These are phyloP conservation scores for Xanthorhoe designata DNA, from an alignment of 2,888 invertebrate genomes.

Conservation along the genomic window DNA sequence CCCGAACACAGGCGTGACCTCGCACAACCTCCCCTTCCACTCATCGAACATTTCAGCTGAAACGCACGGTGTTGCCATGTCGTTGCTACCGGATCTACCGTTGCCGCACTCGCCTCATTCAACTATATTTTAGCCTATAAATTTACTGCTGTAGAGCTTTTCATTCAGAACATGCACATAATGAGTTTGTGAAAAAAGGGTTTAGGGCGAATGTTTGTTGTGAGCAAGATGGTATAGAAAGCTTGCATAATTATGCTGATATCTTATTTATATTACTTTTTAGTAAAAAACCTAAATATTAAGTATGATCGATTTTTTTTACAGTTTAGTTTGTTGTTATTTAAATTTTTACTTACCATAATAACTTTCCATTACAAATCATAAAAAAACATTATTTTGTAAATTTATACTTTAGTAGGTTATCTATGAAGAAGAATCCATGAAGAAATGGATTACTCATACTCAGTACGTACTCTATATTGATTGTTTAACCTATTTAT, in stretches of 20 bases:
- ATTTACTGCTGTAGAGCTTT: slow-evolving; percentile 25
- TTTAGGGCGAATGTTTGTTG: not conserved
- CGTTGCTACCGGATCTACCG: slow-evolving; percentile 56
- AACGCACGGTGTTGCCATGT: slow-evolving; percentile 71
- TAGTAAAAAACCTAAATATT: too few species aligned
- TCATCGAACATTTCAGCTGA: slow-evolving; percentile 75
- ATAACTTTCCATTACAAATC: too few species aligned
- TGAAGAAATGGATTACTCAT: too few species aligned
- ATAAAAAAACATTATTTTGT: too few species aligned
- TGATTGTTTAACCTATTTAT: too few species aligned
- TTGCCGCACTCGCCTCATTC: slow-evolving; percentile 56
- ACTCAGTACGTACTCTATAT: too few species aligned
- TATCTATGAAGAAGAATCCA: too few species aligned
- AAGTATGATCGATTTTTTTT: too few species aligned
- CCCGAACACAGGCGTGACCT: slow-evolving; percentile 79
- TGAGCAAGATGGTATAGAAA: not conserved
- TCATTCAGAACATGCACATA: not conserved
- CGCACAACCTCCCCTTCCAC: slow-evolving; percentile 78
- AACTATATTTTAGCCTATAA: slow-evolving; percentile 50
- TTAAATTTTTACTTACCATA: too few species aligned
- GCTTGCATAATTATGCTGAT: not conserved
- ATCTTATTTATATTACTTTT: too few species aligned
- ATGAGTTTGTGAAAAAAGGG: not conserved
- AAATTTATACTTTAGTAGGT: too few species aligned
- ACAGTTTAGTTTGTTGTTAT: too few species aligned